A percentile compares a stretch with the other conserved stretches of the same genome.
phyloP scores from a whole-genome alignment of 2,888 invertebrate genomes.

The Synanthedon andrenaeformis region DNA sequence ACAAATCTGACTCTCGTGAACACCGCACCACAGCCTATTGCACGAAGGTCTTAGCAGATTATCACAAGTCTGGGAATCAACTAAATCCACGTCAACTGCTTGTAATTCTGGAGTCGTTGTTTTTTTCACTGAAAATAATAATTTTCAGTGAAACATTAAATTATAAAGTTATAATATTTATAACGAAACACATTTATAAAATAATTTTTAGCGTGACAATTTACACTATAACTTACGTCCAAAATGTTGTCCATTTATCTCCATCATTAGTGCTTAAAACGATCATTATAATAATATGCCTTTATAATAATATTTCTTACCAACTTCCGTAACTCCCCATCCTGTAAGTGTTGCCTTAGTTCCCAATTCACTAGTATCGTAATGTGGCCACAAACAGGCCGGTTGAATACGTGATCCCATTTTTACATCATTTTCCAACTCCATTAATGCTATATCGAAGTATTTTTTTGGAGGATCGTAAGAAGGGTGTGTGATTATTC shows the following conservation, averaged over 20 bases:
- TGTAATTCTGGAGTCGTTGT: conserved; percentile 12
- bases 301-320: conserved; percentile 13
- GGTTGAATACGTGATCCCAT: conserved; percentile 31
- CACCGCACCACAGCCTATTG: conserved; percentile 17
- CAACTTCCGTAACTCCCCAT: conserved; percentile 36
- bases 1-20: conserved; percentile 16
- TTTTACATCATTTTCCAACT: conserved; percentile 19
- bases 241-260: no score
- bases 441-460: conserved; percentile 40
- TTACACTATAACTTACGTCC: no score
- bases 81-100: conserved; percentile 16
- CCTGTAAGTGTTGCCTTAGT: conserved; percentile 28
- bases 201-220: no score
- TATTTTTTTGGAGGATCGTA: conserved; percentile 35
- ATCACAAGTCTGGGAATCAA: conserved; percentile 13
- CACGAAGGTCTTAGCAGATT: conserved; percentile 9
- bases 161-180: no score
- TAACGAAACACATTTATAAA: no score
- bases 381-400: conserved; percentile 34
- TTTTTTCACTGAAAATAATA: background rate
- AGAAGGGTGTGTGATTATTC: conserved; percentile 28
- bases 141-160: no score
- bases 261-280: no score
- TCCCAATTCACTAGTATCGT: conserved; percentile 17
- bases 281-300: no score